phyloP scores from a whole-genome alignment of 2,888 invertebrate genomes.

The Tanytarsus gracilentus region DNA sequence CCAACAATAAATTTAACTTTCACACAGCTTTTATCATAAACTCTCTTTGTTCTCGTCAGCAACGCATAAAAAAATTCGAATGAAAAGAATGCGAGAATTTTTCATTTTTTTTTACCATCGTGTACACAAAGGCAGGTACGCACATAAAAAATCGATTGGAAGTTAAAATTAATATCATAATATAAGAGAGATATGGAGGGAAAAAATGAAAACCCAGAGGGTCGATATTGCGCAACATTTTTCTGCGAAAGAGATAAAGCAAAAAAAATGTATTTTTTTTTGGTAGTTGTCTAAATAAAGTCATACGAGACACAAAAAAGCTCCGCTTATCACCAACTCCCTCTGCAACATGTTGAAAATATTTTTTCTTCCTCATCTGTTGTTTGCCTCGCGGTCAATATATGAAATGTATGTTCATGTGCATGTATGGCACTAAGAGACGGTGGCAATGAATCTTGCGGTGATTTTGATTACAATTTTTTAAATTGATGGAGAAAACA shows the following conservation, averaged over 20 bases:
- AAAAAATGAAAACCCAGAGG: not conserved
- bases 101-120: not conserved
- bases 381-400: conserved; percentile 8
- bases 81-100: conserved; percentile 4
- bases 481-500: too few relatives aligned
- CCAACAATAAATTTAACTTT: conserved; percentile 1
- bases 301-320: too few relatives aligned
- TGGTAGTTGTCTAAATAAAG: too few relatives aligned
- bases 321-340: not conserved
- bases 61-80: not conserved
- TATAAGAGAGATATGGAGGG: conserved; percentile 6
- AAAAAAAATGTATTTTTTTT: too few relatives aligned
- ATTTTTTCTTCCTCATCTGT: not conserved
- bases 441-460: too few relatives aligned
- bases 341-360: not conserved
- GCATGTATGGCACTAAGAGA: not conserved
- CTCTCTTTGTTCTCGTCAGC: not conserved
- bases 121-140: not conserved
- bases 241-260: not conserved
- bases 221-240: not conserved
- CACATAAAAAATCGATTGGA: conserved; percentile 5
- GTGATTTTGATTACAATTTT: too few relatives aligned
- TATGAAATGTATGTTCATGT: not conserved
- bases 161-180: conserved; percentile 18
- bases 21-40: not conserved